A percentile compares a stretch with the other conserved stretches of the same genome.
These are phyloP conservation scores for Bergia puertoricense DNA, from an alignment of 92 coral and sea anemone genomes.

Conservation along the genomic window DNA sequence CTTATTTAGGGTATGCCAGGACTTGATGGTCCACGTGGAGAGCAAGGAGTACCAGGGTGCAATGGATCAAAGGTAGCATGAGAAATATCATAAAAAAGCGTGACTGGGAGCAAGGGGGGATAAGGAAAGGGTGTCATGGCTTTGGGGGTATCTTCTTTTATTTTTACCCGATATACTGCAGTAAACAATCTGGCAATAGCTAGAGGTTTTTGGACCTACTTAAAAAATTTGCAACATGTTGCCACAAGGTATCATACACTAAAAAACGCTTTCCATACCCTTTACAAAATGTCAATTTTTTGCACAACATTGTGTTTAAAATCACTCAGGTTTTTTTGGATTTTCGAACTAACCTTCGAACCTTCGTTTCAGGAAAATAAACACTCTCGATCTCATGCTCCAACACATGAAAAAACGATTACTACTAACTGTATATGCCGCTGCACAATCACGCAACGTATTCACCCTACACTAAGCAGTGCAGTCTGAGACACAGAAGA, in stretches of 20 bases:
- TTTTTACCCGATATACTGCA: not conserved
- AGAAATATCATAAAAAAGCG: not conserved
- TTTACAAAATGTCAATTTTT: not conserved
- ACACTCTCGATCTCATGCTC: too few relatives aligned
- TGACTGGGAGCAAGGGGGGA: too few relatives aligned
- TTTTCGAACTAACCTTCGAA: too few relatives aligned
- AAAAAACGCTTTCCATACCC: not conserved
- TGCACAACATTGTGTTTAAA: not conserved
- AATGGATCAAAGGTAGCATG: constrained; percentile 79
- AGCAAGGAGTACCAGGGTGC: constrained; percentile 82
- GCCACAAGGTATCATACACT: not conserved
- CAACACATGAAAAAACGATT: too few relatives aligned
- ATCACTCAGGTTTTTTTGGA: not conserved
- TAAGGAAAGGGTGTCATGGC: too few relatives aligned
- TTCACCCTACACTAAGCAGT: too few relatives aligned
- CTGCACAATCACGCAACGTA: too few relatives aligned
- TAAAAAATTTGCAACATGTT: too few relatives aligned
- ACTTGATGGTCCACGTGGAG: constrained; percentile 74
- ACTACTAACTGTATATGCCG: too few relatives aligned
- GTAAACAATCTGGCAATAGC: not conserved
- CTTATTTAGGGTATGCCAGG: constrained; percentile 76
- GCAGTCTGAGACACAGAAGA: too few relatives aligned
- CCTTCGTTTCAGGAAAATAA: too few relatives aligned
- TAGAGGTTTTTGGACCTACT: not conserved
- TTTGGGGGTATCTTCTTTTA: too few relatives aligned